A percentile compares a stretch with the other conserved stretches of the same genome.
Conservation (phyloP, 2,113 vertebrate genomes). For the Tautogolabrus adspersus region DNA sequence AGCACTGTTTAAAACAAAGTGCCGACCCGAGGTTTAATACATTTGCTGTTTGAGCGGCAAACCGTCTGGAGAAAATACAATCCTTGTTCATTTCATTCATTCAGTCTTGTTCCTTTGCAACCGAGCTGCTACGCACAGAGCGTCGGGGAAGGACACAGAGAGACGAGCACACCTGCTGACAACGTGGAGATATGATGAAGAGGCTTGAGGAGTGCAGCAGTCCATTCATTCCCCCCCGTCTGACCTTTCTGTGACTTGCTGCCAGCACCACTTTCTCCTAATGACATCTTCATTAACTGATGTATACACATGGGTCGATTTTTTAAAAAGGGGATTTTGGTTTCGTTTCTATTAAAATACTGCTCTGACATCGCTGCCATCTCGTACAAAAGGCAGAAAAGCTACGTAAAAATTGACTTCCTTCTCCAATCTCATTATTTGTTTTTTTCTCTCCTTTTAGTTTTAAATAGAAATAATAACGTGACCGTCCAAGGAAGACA, state of each 20-base stretch:
- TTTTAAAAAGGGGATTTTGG: constrained; percentile 63
- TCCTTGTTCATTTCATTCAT: constrained; percentile 75
- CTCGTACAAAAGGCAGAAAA: constrained; percentile 70
- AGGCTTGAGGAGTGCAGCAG: constrained; percentile 51
- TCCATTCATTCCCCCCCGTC: constrained; percentile 11
- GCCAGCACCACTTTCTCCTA: constrained; percentile 44
- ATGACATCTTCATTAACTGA: constrained; percentile 29
- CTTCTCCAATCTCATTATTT: constrained; percentile 39
- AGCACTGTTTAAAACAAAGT: constrained; percentile 29
- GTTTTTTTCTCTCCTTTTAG: constrained; percentile 40
- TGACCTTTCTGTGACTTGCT: constrained; percentile 21
- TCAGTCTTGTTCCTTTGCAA: constrained; percentile 67
- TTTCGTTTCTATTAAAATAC: constrained; percentile 73
- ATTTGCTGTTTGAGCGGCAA: constrained; percentile 35
- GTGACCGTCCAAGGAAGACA: constrained; percentile 63
- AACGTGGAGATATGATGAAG: constrained; percentile 31
- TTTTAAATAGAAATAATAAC: constrained; percentile 77
- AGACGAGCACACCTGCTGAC: constrained; percentile 26
- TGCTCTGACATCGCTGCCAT: constrained; percentile 56
- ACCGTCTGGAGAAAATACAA: constrained; percentile 74
- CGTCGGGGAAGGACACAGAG: constrained; percentile 59
- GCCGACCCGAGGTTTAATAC: constrained; percentile 42
- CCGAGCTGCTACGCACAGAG: constrained; percentile 76
- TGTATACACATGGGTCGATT: constrained; percentile 35
- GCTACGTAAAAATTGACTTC: constrained; percentile 64